These are phyloP conservation scores for Microctonus hyperodae DNA, from an alignment of 2,888 invertebrate species.

Conservation along the genomic window DNA sequence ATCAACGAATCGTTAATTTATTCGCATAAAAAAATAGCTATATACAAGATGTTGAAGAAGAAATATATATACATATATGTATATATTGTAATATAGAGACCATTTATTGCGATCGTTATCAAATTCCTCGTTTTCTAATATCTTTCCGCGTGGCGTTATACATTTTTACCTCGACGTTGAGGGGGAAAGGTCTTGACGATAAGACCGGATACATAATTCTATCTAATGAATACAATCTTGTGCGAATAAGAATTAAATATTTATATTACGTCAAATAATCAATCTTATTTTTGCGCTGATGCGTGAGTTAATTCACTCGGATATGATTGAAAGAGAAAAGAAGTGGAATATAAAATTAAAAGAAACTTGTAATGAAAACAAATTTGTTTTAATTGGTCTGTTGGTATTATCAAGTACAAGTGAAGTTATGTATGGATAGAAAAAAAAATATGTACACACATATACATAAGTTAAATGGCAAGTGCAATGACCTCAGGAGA, in stretches of 20 bases:
- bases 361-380: background rate
- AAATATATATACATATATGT: background rate
- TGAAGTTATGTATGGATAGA: too few species aligned
- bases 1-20: background rate
- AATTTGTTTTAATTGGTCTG: background rate
- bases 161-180: background rate
- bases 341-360: background rate
- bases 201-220: slow-evolving; percentile 12
- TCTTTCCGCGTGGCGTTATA: slow-evolving; percentile 1
- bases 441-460: too few species aligned
- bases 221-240: background rate
- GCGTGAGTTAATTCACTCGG: background rate
- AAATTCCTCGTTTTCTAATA: slow-evolving; percentile 1
- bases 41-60: background rate
- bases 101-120: background rate
- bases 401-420: background rate
- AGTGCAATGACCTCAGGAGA: slow-evolving; percentile 15
- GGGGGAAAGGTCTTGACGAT: background rate
- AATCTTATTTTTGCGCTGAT: background rate
- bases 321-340: background rate
- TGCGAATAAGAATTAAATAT: background rate
- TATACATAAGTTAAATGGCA: background rate
- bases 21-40: background rate
- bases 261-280: background rate
- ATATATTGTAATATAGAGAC: background rate